Percentiles rank a stretch among this genome's conserved stretches.
These are phyloP conservation scores for Zoanthus sociatus DNA, from an alignment of 92 coral and sea anemone species.

Conservation along the genomic window DNA sequence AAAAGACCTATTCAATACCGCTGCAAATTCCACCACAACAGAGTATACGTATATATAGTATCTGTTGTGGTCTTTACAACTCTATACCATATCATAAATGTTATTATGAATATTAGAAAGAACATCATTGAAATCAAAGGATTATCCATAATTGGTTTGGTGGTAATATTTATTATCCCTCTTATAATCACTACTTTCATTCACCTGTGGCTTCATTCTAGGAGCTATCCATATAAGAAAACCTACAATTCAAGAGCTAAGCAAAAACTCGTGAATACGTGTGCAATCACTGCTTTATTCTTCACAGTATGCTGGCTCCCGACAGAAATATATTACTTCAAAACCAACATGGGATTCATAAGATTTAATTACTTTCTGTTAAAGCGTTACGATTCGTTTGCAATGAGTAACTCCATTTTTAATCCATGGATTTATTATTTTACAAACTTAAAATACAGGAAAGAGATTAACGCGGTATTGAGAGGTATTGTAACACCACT, in stretches of 20 bases:
- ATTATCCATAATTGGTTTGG: too few relatives aligned
- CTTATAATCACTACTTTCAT: neutral
- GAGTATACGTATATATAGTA: neutral
- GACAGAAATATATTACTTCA: neutral
- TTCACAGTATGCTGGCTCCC: neutral
- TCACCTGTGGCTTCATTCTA: neutral
- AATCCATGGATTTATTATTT: too few relatives aligned
- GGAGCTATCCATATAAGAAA: neutral
- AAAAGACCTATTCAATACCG: neutral
- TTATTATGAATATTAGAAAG: too few relatives aligned
- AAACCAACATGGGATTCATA: too few relatives aligned
- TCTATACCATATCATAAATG: too few relatives aligned
- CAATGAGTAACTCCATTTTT: too few relatives aligned
- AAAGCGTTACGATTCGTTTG: too few relatives aligned
- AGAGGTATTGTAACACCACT: too few relatives aligned
- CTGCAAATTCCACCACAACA: neutral
- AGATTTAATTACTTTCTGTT: too few relatives aligned
- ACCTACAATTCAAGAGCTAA: neutral
- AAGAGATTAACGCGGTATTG: too few relatives aligned
- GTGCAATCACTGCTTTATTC: neutral
- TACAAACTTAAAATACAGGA: too few relatives aligned
- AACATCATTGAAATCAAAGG: too few relatives aligned
- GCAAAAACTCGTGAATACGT: neutral
- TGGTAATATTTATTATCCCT: neutral
- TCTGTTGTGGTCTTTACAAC: neutral